Base-by-base conservation (phyloP, 53 echinoderm and acorn worm genomes). In the Apostichopus leukothele region DNA sequence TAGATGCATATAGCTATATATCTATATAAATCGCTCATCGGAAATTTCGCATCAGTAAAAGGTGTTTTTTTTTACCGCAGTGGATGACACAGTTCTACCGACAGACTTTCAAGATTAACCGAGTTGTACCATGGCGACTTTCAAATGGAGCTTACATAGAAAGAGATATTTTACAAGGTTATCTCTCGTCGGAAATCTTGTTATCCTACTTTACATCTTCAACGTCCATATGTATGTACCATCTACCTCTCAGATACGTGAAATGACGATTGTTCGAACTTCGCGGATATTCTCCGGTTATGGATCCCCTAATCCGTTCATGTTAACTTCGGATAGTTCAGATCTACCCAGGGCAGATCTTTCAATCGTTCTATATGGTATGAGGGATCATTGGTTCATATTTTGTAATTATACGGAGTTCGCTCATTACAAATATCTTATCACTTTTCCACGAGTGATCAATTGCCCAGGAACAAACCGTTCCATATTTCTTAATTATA, bases 311-410 rank as follows among this genome's bases (percentile, higher is more conserved):
- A 4, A 6, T 51, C 21, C 54, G n/a, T 85, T 81, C 7, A 14
- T 7, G 3, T 54, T 9, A 8, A 27, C 26, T 13, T 39, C 20
- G 13, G 68, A 1, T 3, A n/a, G 8, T 57, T 57, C 83, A 20
- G 71, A n/a, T 13, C 6, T 16, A 71, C 71, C 67, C 1, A 27
- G 9, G 18, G 11, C 18, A 5, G 67, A 67, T 1, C 1, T 50
- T 10, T 85, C 85, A 5, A 66, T 85, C 27, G 85, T 85, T 25
- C 39, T 85, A 22, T 85, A 67, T 20, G 85, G 85, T 6, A 85
- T 85, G 85, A 85, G 85, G 60, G 85, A 85, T 50, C 85, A 85
- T 22, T 85, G 85, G 85, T 50, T 85, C 4, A 85, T 85, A 61
- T 85, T 85, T 60, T 85, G 85, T 18, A 85, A 68, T 50, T 85